Base-by-base conservation (phyloP, 2,113 vertebrate species). In the Camarhynchus parvulus region DNA sequence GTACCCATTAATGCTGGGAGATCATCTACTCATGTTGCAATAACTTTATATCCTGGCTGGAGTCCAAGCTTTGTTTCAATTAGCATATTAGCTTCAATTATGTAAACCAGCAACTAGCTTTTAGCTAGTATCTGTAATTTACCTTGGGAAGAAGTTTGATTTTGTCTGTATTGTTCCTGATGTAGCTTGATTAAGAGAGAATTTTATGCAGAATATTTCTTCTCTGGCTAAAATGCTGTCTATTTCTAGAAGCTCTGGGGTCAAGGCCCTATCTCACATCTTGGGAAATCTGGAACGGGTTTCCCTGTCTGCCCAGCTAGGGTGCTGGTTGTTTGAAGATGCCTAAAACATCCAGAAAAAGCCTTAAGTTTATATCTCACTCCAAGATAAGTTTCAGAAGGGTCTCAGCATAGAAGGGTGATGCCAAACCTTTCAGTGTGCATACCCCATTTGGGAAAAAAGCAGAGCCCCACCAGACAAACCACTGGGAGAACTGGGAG, bases 31-130 rank as follows among this genome's bases (percentile, higher is more conserved):
- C 78, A 18, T 30, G 37, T 47, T 92, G 67, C 75, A 91, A 33
- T 25, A 80, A 78, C 41, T 90, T 89, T 83, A 50, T 47, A 55
- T 58, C 23, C 88, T 88, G 78, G 70, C 75, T 92, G 53, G 49
- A 80, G 62, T 86, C 79, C 95, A 92, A 37, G 25, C n/a, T 94
- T 68, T 93, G 31, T 77, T 76, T 66, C 37, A 77, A 72, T 83
- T 86, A 96, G 67, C 74, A 24, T 80, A 93, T 88, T 79, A 91
- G 25, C 62, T 79, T 83, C 70, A 93, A 92, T 95, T 89, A 85
- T 16, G 25, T 52, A 53, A 93, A 62, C 69, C 84, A 84, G 75
- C 50, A 88, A 75, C 58, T 77, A 83, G 75, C 63, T 67, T 83
- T 87, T 52, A 88, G 58, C 44, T 74, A 73, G 22, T 77, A 66